Conservation (phyloP, 1,140 invertebrate species). For the Tenebrio molitor region DNA sequence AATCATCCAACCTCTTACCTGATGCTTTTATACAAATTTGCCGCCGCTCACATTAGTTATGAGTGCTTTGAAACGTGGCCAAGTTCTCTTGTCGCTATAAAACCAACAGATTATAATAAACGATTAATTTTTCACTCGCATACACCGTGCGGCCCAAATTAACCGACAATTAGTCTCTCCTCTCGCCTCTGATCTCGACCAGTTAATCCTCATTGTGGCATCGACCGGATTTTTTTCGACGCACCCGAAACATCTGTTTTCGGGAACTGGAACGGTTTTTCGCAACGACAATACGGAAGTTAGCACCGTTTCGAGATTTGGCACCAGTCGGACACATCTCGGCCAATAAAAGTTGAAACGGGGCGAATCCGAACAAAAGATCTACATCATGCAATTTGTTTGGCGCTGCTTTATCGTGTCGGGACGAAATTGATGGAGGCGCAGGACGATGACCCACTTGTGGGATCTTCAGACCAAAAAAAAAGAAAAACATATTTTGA, state of each 20-base stretch:
- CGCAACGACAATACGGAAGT: background rate
- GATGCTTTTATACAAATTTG: slow-evolving; percentile 35
- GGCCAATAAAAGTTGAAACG: slow-evolving; percentile 2
- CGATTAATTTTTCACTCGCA: slow-evolving; percentile 29
- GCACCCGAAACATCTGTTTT: too few species aligned
- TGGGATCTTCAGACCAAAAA: background rate
- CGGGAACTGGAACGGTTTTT: background rate
- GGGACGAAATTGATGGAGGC: background rate
- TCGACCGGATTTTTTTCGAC: background rate
- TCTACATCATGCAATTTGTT: slow-evolving; percentile 1
- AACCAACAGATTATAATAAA: slow-evolving; percentile 38
- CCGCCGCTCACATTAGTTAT: slow-evolving; percentile 28
- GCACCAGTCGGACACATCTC: background rate
- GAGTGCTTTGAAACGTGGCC: slow-evolving; percentile 32
- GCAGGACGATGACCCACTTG: background rate
- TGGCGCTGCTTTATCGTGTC: background rate
- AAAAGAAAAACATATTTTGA: too few species aligned
- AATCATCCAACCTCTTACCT: slow-evolving; percentile 30
- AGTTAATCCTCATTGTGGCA: background rate
- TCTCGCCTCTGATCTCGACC: background rate
- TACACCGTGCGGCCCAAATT: background rate
- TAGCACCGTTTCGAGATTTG: background rate
- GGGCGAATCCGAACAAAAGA: background rate
- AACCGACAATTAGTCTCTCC: background rate
- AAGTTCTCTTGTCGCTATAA: slow-evolving; percentile 25